These are phyloP conservation scores for Bolborhynchus lineola DNA, from an alignment of 2,113 vertebrate genomes.

Conservation along the genomic window DNA sequence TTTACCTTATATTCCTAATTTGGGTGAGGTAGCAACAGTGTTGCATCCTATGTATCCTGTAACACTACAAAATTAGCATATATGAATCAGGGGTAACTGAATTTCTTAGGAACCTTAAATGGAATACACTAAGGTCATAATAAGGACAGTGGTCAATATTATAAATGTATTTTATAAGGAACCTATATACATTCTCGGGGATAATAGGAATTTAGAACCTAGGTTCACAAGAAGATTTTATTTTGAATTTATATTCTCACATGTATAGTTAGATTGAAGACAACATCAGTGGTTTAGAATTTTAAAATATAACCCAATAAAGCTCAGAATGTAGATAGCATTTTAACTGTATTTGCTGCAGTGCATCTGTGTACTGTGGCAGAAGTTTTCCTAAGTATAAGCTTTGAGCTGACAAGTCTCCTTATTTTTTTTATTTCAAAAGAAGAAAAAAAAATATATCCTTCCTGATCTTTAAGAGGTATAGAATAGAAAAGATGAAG, in stretches of 20 bases:
- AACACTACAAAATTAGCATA: neutral
- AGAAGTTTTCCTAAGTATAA: neutral
- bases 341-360: neutral
- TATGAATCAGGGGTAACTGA: neutral
- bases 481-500: neutral
- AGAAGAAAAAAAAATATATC: neutral
- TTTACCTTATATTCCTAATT: neutral
- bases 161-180: neutral
- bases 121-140: neutral
- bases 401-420: neutral
- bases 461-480: neutral
- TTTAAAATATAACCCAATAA: neutral
- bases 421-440: neutral
- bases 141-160: neutral
- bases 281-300: neutral
- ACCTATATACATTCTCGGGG: accelerated
- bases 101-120: neutral
- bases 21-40: neutral
- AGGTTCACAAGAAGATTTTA: neutral
- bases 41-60: neutral
- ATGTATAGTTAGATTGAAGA: neutral
- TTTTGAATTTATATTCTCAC: neutral
- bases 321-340: neutral
- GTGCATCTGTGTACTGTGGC: neutral
- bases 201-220: neutral